Evolutionary conservation across 2,888 invertebrate genomes (phyloP), one percentile per base, ranked within the genome.

Genomic region (Crematogaster levior): DNA sequence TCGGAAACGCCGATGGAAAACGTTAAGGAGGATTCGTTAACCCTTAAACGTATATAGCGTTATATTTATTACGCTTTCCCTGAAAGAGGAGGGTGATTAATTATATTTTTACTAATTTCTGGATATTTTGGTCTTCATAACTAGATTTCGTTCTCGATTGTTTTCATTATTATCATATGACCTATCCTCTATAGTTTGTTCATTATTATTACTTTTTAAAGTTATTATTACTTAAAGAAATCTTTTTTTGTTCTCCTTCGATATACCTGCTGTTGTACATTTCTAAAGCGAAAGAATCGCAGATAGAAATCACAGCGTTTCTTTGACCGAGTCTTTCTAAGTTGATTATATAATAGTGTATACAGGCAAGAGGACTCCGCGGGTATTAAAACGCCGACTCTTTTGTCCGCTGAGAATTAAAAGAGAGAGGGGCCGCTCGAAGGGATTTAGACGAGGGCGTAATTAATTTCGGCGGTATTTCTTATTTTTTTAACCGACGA

Each of bases 1-100:
- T 92, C 90, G 90, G 90, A 63, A 40, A 63, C 40, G 92, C 90
- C 91, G 91, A 92, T 92, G 91, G 91, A 89, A 90, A 90, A 84
- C 90, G 90, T 92, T 92, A 91, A 92, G 91, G 91, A 90, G 89
- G 89, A 89, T 89, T 88, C 85, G 79, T 87, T 75, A 61, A 7
- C 40, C 40, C 27, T 58, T 56, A 43, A 68, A n/a, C 10, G 27
- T 37, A 12, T 18, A 15, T 6, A 46, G 40, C 30, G 37, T 15
- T 27, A n/a, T 30, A 66, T 48, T 60, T 21, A 21, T 48, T 48
- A 21, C 12, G 5, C n/a, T 4, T 24, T 7, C 18, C 18, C 12
- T 12, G 9, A 3, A 21, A 43, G n/a, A 18, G 5, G 3, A 6
- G 2, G 12, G 9, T 37, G 18, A 70, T 70, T 70, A 53, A 53